Evolutionary conservation across 2,888 invertebrate genomes (phyloP), one percentile per base, ranked within the genome.

Genomic region (Sphinx pinastri): DNA sequence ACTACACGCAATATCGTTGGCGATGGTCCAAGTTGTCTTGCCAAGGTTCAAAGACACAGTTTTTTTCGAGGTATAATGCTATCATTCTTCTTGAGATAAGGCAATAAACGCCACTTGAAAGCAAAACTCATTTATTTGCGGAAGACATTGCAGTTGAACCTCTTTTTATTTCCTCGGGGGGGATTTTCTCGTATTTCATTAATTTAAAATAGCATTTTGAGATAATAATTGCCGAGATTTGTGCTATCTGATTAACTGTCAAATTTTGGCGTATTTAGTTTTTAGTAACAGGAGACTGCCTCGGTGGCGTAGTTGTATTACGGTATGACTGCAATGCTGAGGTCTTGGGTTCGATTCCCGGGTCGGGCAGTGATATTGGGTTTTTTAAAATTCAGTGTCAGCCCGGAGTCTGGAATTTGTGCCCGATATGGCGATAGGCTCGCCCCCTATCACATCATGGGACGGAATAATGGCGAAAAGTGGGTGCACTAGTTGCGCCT

Each of bases 31-130:
- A 92, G 84, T 86, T 86, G 85, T 85, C 87, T 86, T 88, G 92
- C 93, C 92, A 92, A 92, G 88, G 92, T 91, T 93, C 91, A 92
- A 90, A 93, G 92, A 88, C 93, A 87, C 85, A 79, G 82, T 91
- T 91, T 25, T 91, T 79, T 85, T 80, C 83, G 79, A 83, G 82
- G 81, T 73, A 75, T 76, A 77, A 90, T 88, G 87, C 89, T 89
- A 91, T 91, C 88, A 89, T 88, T 90, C 89, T 88, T 82, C 84
- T 87, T 83, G 85, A 90, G 91, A 91, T 88, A 91, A 89, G 86
- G 86, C 88, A 88, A 91, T 92, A 90, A 92, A 91, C 87, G 89
- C 88, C 89, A 89, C 89, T 90, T 85, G 88, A 87, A 87, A 86
- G 85, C 84, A 87, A 87, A 88, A 77, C 87, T 87, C 88, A 86